Percentiles rank a stretch among this genome's conserved stretches.
These are phyloP conservation scores for Erithacus rubecula DNA, from an alignment of 2,797 vertebrate genomes.

Conservation along the genomic window DNA sequence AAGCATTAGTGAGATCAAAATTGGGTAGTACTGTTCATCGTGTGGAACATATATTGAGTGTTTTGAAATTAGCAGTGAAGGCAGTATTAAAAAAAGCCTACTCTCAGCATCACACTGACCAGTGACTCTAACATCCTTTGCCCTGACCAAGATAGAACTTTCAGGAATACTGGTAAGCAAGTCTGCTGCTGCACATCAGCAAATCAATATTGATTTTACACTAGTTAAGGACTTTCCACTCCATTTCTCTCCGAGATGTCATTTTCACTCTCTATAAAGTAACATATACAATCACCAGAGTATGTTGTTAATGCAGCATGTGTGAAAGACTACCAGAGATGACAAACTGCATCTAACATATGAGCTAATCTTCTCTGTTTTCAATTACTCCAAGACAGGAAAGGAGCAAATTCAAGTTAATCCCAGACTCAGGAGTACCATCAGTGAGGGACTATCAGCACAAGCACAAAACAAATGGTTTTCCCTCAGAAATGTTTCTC, in stretches of 20 bases:
- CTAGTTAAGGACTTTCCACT: not conserved
- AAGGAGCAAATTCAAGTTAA: not conserved
- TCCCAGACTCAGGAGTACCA: not conserved
- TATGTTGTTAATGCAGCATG: not conserved
- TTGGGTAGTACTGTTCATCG: not conserved
- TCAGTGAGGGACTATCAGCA: not conserved
- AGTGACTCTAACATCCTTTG: accelerated
- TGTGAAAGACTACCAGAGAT: not conserved
- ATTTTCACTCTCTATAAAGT: not conserved
- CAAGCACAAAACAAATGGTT: not conserved
- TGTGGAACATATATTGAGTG: not conserved
- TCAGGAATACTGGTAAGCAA: not conserved
- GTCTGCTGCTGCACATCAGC: not conserved
- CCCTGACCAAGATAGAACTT: not conserved
- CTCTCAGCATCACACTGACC: not conserved
- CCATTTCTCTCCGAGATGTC: accelerated
- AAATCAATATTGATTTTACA: not conserved
- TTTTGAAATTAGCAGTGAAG: not conserved
- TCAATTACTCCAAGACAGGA: not conserved
- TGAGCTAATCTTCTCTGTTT: not conserved
- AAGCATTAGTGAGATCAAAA: not conserved
- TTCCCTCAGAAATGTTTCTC: not conserved
- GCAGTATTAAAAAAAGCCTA: accelerated
- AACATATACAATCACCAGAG: not conserved
- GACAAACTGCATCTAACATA: not conserved